Evolutionary conservation across 2,797 vertebrate species (phyloP).

Genomic region (Hozukius guyotensis): DNA sequence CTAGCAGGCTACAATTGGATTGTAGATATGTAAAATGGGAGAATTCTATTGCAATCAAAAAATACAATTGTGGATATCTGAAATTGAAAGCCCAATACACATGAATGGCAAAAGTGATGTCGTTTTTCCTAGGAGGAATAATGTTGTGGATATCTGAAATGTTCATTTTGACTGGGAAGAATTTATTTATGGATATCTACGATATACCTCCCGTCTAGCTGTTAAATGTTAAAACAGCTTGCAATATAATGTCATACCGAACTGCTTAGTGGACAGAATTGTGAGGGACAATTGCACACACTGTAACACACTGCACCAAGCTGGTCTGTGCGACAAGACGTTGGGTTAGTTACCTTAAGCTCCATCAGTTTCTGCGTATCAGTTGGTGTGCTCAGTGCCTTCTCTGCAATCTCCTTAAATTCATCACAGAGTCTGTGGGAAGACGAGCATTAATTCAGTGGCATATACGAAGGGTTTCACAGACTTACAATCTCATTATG

Average conservation of each 20-base stretch:
- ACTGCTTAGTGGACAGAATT: background rate
- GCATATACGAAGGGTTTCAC: background rate
- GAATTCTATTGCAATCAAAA: too few relatives aligned
- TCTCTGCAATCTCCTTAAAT: constrained; percentile 89
- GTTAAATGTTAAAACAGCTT: too few relatives aligned
- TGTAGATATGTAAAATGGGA: too few relatives aligned
- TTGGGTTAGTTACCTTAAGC: constrained; percentile 83
- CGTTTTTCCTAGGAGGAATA: too few relatives aligned
- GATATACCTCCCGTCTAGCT: too few relatives aligned
- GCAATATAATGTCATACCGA: background rate
- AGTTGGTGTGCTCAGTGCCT: constrained; percentile 84
- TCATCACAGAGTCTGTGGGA: constrained; percentile 87
- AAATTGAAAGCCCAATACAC: too few relatives aligned
- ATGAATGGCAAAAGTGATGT: too few relatives aligned
- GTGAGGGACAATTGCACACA: background rate
- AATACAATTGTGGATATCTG: too few relatives aligned
- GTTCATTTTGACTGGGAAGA: too few relatives aligned
- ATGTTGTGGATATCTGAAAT: too few relatives aligned
- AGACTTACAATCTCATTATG: constrained; percentile 16
- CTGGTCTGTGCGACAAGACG: background rate
- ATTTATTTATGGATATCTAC: too few relatives aligned
- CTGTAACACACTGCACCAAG: background rate
- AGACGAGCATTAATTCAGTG: constrained; percentile 1
- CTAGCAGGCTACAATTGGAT: too few relatives aligned
- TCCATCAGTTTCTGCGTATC: constrained; percentile 89